A percentile compares a stretch with the other conserved stretches of the same genome.
phyloP scores from a whole-genome alignment of 2,888 invertebrate species.

The Eupeodes latifasciatus region DNA sequence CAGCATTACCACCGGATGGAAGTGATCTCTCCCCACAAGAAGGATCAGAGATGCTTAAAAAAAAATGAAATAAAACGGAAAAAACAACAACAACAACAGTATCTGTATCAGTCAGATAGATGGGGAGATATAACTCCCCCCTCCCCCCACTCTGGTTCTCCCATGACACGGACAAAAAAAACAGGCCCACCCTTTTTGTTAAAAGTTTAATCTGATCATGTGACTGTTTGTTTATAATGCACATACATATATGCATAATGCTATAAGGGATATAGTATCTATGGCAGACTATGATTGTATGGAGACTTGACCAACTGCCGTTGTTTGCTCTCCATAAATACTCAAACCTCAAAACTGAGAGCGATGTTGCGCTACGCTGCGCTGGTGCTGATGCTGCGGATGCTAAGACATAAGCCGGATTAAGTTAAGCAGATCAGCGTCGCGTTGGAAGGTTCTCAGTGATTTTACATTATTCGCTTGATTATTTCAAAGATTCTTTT shows the following conservation, averaged over 20 bases:
- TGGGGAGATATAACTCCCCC: slow-evolving; percentile 25
- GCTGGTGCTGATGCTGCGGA: slow-evolving; percentile 66
- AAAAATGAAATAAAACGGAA: slow-evolving; percentile 9
- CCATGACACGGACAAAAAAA: background rate
- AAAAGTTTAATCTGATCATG: slow-evolving; percentile 72
- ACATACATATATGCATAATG: background rate
- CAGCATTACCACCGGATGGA: slow-evolving; percentile 56
- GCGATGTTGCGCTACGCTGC: slow-evolving; percentile 49
- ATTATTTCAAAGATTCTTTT: slow-evolving; percentile 60
- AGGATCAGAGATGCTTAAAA: slow-evolving; percentile 57
- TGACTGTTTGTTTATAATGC: slow-evolving; percentile 50
- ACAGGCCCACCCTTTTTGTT: slow-evolving; percentile 69
- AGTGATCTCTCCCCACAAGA: slow-evolving; percentile 51
- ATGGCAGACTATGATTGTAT: background rate
- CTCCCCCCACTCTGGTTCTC: background rate
- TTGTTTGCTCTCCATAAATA: slow-evolving; percentile 15
- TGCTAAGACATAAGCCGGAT: slow-evolving; percentile 82
- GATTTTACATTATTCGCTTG: slow-evolving; percentile 76
- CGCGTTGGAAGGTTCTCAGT: slow-evolving; percentile 76
- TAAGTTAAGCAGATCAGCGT: slow-evolving; percentile 84
- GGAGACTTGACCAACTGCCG: slow-evolving; percentile 70
- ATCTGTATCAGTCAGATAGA: slow-evolving; percentile 50
- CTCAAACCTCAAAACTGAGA: slow-evolving; percentile 1
- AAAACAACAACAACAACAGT: slow-evolving; percentile 27
- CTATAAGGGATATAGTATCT: slow-evolving; percentile 49